Percentiles rank a stretch among this genome's conserved stretches.
These are phyloP conservation scores for Slavum lentiscoides DNA, from an alignment of 2,888 invertebrate genomes.

Conservation along the genomic window DNA sequence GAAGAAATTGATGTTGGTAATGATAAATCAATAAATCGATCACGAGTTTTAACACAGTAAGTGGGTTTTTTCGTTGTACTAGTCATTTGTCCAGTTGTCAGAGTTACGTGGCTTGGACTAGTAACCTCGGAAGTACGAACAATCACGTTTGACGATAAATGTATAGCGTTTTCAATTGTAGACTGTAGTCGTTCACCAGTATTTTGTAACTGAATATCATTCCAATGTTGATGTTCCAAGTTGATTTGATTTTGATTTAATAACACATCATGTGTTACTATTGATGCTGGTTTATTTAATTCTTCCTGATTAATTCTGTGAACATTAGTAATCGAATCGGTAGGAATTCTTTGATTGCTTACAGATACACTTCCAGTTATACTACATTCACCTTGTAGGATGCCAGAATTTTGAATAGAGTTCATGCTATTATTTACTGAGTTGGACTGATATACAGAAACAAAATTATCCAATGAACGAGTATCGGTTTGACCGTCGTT, in stretches of 20 bases:
- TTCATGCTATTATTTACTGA: slow-evolving; percentile 24
- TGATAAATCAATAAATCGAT: slow-evolving; percentile 29
- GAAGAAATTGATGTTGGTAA: slow-evolving; percentile 34
- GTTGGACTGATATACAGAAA: slow-evolving; percentile 29
- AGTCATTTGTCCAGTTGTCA: not conserved
- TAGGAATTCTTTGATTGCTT: slow-evolving; percentile 31
- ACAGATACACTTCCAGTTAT: slow-evolving; percentile 33
- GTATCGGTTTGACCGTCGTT: slow-evolving; percentile 28
- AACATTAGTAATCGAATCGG: slow-evolving; percentile 16
- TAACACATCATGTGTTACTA: slow-evolving; percentile 9
- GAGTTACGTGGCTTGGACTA: slow-evolving; percentile 12
- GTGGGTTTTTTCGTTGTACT: slow-evolving; percentile 20
- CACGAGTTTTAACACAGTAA: slow-evolving; percentile 24
- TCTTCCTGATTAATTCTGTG: slow-evolving; percentile 5
- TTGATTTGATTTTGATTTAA: slow-evolving; percentile 18
- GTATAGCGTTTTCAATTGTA: slow-evolving; percentile 14
- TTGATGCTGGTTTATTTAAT: not conserved
- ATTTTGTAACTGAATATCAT: slow-evolving; percentile 27
- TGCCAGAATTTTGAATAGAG: slow-evolving; percentile 17
- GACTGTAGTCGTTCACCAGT: slow-evolving; percentile 10
- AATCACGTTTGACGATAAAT: slow-evolving; percentile 36
- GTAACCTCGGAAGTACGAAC: slow-evolving; percentile 24
- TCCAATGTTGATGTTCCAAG: slow-evolving; percentile 14
- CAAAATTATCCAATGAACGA: slow-evolving; percentile 27
- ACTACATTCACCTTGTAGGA: slow-evolving; percentile 40